Conservation (phyloP, 1,140 invertebrate species). For the Pteromalus puparum region DNA sequence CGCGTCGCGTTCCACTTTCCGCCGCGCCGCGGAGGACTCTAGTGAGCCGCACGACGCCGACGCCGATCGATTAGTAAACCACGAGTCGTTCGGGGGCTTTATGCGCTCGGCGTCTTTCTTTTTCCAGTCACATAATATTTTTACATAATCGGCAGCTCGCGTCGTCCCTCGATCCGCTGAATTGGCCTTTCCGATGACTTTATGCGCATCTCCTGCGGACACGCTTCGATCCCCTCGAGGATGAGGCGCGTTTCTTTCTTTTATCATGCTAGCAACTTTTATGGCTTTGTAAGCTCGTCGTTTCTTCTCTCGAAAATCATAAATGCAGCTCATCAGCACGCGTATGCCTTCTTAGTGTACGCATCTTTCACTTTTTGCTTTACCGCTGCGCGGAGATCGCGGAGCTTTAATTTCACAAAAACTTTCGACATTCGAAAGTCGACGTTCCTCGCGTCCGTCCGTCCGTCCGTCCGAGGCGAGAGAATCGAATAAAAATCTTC, state of each 20-base stretch:
- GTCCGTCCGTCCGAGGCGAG: too few relatives aligned
- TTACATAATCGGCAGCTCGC: conserved; percentile 13
- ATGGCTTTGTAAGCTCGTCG: neutral
- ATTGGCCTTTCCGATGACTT: neutral
- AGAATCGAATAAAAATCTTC: neutral
- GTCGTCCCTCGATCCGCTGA: neutral
- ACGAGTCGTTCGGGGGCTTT: neutral
- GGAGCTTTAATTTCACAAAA: neutral
- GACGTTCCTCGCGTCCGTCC: neutral
- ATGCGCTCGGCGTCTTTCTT: neutral
- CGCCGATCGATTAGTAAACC: conserved; percentile 47
- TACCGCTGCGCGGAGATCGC: neutral
- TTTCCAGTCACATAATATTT: conserved; percentile 3
- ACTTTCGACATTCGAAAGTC: conserved; percentile 3
- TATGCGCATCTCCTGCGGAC: neutral
- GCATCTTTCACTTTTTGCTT: neutral
- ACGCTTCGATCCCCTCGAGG: neutral
- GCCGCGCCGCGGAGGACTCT: too few relatives aligned
- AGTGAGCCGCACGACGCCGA: neutral
- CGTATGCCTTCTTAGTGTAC: neutral
- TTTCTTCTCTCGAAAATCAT: neutral
- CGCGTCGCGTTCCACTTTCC: neutral
- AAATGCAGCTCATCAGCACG: neutral
- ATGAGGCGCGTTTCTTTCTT: neutral
- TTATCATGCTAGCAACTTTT: neutral